These are phyloP conservation scores for Coptodon bakossiorum DNA, from an alignment of 2,113 vertebrate species.

Conservation along the genomic window DNA sequence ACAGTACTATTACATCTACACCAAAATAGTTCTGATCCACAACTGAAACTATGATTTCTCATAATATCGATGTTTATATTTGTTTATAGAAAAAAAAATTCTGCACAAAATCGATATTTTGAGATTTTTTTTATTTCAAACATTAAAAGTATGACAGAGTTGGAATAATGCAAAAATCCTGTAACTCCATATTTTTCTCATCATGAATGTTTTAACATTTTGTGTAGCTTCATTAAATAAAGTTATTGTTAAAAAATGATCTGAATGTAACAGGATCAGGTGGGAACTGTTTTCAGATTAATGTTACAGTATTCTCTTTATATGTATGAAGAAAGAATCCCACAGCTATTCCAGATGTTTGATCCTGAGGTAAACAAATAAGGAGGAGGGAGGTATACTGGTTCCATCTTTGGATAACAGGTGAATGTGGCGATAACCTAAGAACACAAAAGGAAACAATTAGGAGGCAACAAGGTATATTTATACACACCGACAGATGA, in stretches of 20 bases:
- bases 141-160: neutral
- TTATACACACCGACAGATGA: neutral
- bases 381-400: slow-evolving; percentile 82
- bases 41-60: neutral
- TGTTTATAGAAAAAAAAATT: neutral
- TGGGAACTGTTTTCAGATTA: neutral
- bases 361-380: slow-evolving; percentile 84
- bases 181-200: neutral
- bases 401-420: slow-evolving; percentile 90
- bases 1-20: neutral
- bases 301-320: neutral
- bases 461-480: neutral
- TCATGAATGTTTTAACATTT: neutral
- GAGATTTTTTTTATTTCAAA: neutral
- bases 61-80: neutral
- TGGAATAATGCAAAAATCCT: neutral
- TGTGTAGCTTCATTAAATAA: neutral
- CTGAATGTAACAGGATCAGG: neutral
- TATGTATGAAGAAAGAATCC: neutral
- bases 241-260: neutral
- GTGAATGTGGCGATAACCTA: slow-evolving; percentile 93
- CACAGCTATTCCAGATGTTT: slow-evolving; percentile 30
- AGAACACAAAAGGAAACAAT: neutral
- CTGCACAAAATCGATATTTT: neutral
- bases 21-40: neutral